Base-by-base conservation (phyloP, 1,140 invertebrate genomes). In the Drosophila saltans region DNA sequence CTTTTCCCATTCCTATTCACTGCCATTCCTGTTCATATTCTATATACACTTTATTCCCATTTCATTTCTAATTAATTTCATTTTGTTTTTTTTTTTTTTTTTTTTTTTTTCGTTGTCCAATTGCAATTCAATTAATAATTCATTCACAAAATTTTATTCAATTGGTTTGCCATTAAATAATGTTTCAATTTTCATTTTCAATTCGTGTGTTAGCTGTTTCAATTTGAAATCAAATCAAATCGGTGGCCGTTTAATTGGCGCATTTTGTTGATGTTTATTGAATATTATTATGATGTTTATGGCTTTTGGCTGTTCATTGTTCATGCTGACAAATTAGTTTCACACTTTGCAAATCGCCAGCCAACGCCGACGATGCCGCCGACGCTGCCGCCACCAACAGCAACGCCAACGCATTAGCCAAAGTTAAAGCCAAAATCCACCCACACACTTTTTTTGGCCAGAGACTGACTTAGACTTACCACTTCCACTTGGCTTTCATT, bases 251-350 rank as follows among this genome's bases (percentile, higher is more conserved):
- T 79, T 89, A 89, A 88, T 88, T 88, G 83, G 75, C 76, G 84
- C 83, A 88, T 83, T 88, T 88, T 72, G 77, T 66, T 88, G 77
- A 88, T 88, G 83, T 88, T 88, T 88, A 88, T 88, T 89, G 83
- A 82, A 78, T 78, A 83, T 89, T 89, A 90, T 89, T 89, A 89
- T 89, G 80, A 88, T 84, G 80, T 84, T 89, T 89, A 89, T 89
- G 69, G 84, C 84, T 89, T 85, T 89, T 76, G 84, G 74, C 78
- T 83, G 72, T 82, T 82, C 45, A 88, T 88, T 89, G 84, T 88
- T 33, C 84, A 84, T 81, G 80, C 84, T 89, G 84, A 89, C 84
- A 89, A 89, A 89, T 89, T 89, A 84, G 84, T 89, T 89, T 89
- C 84, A 89, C 84, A 89, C 84, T 89, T 81, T 78, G 84, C 84